phyloP scores from a whole-genome alignment of 2,888 invertebrate genomes.

The Heliconius hortense region DNA sequence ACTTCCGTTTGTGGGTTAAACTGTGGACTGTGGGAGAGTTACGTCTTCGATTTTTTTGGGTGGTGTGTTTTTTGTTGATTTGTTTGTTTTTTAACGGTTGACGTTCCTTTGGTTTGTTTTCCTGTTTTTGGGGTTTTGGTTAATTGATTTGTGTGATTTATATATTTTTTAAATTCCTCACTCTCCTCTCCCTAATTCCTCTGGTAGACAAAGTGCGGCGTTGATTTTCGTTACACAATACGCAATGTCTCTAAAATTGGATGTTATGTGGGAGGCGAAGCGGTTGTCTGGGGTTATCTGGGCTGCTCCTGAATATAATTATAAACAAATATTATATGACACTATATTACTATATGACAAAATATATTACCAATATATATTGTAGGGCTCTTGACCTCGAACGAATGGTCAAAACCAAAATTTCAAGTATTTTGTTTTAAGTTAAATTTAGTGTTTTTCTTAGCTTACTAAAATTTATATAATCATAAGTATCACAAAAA shows the following conservation, averaged over 20 bases:
- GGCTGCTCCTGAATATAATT: not conserved
- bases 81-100: constrained; percentile 22
- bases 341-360: too few species aligned
- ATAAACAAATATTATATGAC: too few species aligned
- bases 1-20: constrained; percentile 47
- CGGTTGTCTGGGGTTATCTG: too few species aligned
- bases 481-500: not conserved
- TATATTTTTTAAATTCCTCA: not conserved
- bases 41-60: constrained; percentile 33
- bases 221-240: not conserved
- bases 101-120: not conserved
- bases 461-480: not conserved
- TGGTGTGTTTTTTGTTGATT: constrained; percentile 23
- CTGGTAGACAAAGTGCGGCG: not conserved
- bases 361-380: not conserved
- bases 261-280: not conserved
- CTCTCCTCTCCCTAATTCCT: too few species aligned
- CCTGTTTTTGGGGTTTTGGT: not conserved
- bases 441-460: not conserved
- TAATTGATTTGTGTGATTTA: not conserved
- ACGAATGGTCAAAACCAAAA: not conserved
- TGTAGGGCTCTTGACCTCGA: not conserved
- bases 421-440: not conserved
- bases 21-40: constrained; percentile 36
- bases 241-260: not conserved